A percentile compares a stretch with the other conserved stretches of the same genome.
phyloP scores from a whole-genome alignment of 2,797 vertebrate genomes.

The Gallinago solitaria region DNA sequence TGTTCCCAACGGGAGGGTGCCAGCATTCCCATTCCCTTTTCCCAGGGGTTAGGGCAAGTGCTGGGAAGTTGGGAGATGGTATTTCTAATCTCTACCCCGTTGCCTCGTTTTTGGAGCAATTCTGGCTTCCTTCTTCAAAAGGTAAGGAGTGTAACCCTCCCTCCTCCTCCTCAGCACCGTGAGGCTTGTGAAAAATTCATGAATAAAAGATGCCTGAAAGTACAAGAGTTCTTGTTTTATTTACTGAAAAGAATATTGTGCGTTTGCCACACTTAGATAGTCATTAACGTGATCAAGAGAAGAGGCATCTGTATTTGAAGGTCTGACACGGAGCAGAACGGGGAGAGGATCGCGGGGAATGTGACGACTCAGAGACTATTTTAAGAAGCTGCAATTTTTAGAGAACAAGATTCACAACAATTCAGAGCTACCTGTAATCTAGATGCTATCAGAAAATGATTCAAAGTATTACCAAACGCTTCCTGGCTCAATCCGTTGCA shows the following conservation, averaged over 20 bases:
- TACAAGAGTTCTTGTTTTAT: neutral
- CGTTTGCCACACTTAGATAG: neutral
- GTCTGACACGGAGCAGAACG: neutral
- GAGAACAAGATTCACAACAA: neutral
- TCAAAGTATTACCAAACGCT: neutral
- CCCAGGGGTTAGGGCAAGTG: neutral
- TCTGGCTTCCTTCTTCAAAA: neutral
- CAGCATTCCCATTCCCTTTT: neutral
- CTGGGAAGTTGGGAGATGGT: neutral
- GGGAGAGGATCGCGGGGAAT: neutral
- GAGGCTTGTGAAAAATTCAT: neutral
- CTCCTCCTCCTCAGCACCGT: fast-evolving
- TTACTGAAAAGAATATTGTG: fast-evolving
- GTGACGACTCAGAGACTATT: neutral
- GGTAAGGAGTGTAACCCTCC: fast-evolving
- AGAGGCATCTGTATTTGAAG: neutral
- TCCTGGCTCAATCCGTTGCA: fast-evolving
- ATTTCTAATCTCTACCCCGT: neutral
- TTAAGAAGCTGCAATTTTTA: neutral
- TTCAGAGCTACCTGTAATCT: neutral
- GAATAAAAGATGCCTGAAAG: fast-evolving
- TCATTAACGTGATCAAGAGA: neutral
- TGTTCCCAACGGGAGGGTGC: neutral
- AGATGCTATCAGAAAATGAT: neutral
- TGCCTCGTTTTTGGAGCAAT: neutral